phyloP scores from a whole-genome alignment of 2,888 invertebrate species.

The Opisthograptis luteolata region DNA sequence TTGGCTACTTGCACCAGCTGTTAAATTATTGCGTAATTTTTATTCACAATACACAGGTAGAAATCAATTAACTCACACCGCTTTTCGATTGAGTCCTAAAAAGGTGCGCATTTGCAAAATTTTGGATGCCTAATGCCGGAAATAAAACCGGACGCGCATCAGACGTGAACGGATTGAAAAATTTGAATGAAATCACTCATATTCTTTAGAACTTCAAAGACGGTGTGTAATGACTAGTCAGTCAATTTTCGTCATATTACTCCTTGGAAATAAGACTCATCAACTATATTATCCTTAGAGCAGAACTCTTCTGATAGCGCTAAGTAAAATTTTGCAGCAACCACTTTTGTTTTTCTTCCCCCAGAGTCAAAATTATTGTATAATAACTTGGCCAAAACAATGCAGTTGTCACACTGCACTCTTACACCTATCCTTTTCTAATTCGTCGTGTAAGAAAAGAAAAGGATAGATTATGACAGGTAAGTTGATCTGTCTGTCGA shows the following conservation, averaged over 20 bases:
- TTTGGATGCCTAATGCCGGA: slow-evolving; percentile 19
- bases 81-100: slow-evolving; percentile 5
- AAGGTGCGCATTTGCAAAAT: slow-evolving; percentile 15
- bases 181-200: slow-evolving; percentile 22
- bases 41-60: slow-evolving; percentile 2
- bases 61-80: slow-evolving; percentile 8
- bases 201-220: too few species aligned
- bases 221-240: too few species aligned
- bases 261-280: too few species aligned
- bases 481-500: slow-evolving; percentile 51
- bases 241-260: too few species aligned
- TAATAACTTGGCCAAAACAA: too few species aligned
- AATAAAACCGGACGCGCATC: slow-evolving; percentile 34
- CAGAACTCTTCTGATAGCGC: too few species aligned
- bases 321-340: too few species aligned
- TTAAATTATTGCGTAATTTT: not conserved
- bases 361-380: too few species aligned
- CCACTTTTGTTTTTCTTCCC: too few species aligned
- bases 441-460: slow-evolving; percentile 1
- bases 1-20: too few species aligned
- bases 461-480: slow-evolving; percentile 27
- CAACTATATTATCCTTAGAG: too few species aligned
- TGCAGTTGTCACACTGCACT: too few species aligned
- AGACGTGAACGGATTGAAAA: slow-evolving; percentile 38
- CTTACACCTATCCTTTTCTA: not conserved